phyloP scores from a whole-genome alignment of 2,888 invertebrate species.

The Sialis fuliginosa region DNA sequence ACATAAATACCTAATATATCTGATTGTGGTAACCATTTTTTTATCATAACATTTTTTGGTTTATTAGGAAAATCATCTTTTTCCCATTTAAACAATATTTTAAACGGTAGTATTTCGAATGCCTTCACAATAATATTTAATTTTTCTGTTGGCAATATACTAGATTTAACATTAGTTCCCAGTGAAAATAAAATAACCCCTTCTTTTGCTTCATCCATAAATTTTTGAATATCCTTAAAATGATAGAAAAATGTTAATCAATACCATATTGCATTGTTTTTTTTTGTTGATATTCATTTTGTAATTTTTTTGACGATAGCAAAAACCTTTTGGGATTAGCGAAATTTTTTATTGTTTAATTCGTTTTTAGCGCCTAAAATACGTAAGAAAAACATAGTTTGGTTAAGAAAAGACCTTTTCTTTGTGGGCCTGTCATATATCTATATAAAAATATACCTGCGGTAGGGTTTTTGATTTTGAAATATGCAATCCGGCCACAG shows the following conservation, averaged over 20 bases:
- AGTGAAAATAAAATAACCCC: conserved; percentile 33
- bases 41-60: conserved; percentile 27
- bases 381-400: no score
- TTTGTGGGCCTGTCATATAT: background rate
- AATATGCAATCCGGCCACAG: conserved; percentile 21
- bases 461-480: conserved; percentile 14
- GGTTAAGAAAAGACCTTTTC: background rate
- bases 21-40: conserved; percentile 36
- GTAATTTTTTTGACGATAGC: no score
- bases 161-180: conserved; percentile 30
- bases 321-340: no score
- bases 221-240: conserved; percentile 5
- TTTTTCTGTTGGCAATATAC: conserved; percentile 23
- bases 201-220: conserved; percentile 26
- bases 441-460: conserved; percentile 11
- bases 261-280: no score
- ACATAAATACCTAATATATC: conserved; percentile 28
- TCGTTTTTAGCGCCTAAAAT: no score
- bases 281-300: no score
- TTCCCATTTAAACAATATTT: conserved; percentile 34
- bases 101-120: conserved; percentile 29
- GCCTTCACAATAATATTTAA: conserved; percentile 26
- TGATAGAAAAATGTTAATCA: background rate
- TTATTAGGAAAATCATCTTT: conserved; percentile 22
- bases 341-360: no score